Conservation (phyloP, 37 sponge, comb jelly and placozoan species). For the Cliona cf. orientalis region DNA sequence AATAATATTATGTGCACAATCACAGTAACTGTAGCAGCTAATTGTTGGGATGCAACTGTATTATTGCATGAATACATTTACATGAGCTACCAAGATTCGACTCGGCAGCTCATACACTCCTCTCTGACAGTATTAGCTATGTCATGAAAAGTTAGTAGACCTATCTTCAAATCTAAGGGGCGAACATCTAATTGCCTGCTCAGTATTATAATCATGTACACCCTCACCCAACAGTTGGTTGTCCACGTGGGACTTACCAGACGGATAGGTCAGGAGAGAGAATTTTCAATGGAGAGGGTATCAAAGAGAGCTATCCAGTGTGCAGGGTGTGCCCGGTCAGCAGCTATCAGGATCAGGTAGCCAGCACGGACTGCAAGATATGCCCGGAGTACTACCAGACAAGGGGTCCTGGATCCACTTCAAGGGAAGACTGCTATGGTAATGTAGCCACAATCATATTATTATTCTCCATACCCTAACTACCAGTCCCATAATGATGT, state of each 20-base stretch:
- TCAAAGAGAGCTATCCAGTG: neutral
- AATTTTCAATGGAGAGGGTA: conserved; percentile 2
- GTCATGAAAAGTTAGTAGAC: no score
- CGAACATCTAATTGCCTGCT: neutral
- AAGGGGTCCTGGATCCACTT: neutral
- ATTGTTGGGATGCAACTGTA: no score
- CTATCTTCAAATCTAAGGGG: no score
- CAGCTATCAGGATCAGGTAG: neutral
- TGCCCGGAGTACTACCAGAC: conserved; percentile 18
- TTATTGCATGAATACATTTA: no score
- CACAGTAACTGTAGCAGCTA: no score
- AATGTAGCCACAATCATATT: no score
- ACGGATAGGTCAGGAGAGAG: neutral
- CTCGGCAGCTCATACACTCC: no score
- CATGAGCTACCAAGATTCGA: no score
- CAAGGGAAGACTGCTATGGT: conserved; percentile 4
- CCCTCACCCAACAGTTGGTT: neutral
- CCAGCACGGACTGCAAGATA: neutral
- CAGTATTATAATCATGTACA: neutral
- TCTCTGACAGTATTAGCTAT: no score
- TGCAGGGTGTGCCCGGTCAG: neutral
- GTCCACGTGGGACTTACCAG: neutral
- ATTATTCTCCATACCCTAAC: no score
- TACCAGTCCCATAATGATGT: no score
- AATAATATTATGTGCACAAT: no score